phyloP scores from a whole-genome alignment of 1,140 invertebrate species.

The Plectrocnemia conspersa region DNA sequence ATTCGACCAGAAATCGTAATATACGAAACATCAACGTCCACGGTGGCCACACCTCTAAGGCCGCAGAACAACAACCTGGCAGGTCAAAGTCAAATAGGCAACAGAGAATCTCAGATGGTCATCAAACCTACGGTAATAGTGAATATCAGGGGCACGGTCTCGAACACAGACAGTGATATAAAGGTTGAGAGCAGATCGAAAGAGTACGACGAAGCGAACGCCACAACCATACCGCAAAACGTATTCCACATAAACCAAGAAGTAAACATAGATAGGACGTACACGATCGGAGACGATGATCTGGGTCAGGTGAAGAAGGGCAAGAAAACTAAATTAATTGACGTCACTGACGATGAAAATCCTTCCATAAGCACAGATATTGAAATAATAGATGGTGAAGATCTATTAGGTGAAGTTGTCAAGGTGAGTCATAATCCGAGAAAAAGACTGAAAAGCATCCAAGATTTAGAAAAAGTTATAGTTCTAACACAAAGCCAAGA shows the following conservation, averaged over 20 bases:
- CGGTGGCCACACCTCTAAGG: background rate
- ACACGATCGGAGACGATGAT: slow-evolving; percentile 9
- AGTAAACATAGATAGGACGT: slow-evolving; percentile 42
- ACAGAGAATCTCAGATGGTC: slow-evolving; percentile 48
- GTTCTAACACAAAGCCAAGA: no score
- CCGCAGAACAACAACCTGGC: slow-evolving; percentile 43
- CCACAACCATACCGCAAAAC: slow-evolving; percentile 37
- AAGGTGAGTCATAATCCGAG: no score
- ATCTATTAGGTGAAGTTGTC: no score
- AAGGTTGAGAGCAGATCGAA: slow-evolving; percentile 40
- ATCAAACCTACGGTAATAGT: slow-evolving; percentile 49
- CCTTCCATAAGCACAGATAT: no score
- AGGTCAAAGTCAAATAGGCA: slow-evolving; percentile 48
- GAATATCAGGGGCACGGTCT: slow-evolving; percentile 45
- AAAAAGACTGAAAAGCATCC: no score
- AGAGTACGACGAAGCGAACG: slow-evolving; percentile 35
- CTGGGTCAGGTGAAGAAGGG: background rate
- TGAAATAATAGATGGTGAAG: no score
- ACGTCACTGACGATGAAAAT: no score
- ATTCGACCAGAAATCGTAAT: slow-evolving; percentile 8
- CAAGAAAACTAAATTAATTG: slow-evolving; percentile 6
- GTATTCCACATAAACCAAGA: slow-evolving; percentile 49
- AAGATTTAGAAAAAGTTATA: no score
- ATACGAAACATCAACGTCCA: background rate
- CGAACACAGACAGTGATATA: slow-evolving; percentile 43